Evolutionary conservation across 2,113 vertebrate genomes (phyloP).

Genomic region (Garra rufa): DNA sequence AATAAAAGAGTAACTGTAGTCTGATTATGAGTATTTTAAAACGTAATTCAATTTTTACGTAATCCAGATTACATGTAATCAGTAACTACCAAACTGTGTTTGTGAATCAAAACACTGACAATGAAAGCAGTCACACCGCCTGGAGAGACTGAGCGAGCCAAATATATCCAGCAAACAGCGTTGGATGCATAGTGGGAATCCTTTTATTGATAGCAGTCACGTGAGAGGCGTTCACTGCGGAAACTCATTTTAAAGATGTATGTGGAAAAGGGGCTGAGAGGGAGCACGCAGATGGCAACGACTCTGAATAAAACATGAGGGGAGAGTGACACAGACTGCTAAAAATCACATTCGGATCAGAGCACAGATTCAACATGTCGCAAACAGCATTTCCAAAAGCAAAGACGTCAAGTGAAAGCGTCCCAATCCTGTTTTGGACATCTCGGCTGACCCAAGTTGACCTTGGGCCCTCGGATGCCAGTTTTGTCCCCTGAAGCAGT

Average conservation of each 20-base stretch:
- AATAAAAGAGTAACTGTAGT: no score
- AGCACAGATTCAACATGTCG: constrained; percentile 22
- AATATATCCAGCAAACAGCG: neutral
- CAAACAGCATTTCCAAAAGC: neutral
- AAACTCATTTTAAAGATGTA: constrained; percentile 28
- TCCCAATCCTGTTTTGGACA: neutral
- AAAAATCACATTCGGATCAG: constrained; percentile 47
- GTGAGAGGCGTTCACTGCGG: neutral
- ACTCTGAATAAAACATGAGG: constrained; percentile 49
- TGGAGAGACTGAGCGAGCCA: neutral
- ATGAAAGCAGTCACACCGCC: neutral
- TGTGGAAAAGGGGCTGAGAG: constrained; percentile 16
- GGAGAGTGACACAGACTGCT: constrained; percentile 27
- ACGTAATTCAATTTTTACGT: no score
- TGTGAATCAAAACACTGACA: neutral
- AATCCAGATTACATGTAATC: no score
- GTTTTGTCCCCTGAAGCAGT: neutral
- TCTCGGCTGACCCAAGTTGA: constrained; percentile 9
- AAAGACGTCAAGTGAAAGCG: neutral
- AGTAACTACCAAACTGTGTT: neutral
- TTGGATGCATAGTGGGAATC: neutral
- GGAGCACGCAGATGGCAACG: constrained; percentile 36
- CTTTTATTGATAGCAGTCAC: neutral
- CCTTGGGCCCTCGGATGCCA: constrained; percentile 8
- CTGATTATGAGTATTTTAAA: no score